Evolutionary conservation across 1,140 invertebrate species (phyloP).

Genomic region (Bombus difficillimus): DNA sequence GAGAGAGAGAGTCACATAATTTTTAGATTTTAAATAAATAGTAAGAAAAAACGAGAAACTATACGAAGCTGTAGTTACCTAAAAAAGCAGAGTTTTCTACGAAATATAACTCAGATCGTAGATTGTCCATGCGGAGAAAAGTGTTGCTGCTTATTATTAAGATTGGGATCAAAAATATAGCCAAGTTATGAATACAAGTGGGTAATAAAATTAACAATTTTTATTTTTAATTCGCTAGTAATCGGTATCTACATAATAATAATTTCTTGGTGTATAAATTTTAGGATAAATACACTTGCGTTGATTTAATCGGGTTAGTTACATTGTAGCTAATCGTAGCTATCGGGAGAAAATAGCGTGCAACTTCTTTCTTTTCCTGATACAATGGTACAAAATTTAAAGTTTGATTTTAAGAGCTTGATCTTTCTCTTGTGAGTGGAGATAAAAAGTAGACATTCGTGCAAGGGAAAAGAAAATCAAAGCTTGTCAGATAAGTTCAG

Average conservation of each 20-base stretch:
- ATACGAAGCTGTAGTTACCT: too few species aligned
- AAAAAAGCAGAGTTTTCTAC: too few species aligned
- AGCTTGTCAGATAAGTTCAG: neutral
- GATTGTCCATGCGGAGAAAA: too few species aligned
- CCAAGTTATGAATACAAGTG: neutral
- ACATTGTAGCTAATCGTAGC: neutral
- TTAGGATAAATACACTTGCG: neutral
- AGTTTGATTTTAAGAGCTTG: neutral
- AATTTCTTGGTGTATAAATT: neutral
- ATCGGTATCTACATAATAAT: neutral
- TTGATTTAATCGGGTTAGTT: neutral
- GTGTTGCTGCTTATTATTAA: too few species aligned
- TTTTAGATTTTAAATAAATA: too few species aligned
- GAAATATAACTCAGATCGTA: too few species aligned
- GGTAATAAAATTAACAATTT: neutral
- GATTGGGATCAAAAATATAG: neutral
- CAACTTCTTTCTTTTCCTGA: neutral
- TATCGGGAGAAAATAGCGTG: neutral
- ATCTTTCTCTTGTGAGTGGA: neutral
- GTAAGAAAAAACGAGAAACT: too few species aligned
- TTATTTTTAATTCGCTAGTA: neutral
- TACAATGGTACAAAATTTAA: neutral
- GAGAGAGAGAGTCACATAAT: too few species aligned
- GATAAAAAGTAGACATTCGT: neutral
- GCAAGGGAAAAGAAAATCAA: neutral